Conservation (phyloP, 2,888 invertebrate genomes). For the Netelia melanura region DNA sequence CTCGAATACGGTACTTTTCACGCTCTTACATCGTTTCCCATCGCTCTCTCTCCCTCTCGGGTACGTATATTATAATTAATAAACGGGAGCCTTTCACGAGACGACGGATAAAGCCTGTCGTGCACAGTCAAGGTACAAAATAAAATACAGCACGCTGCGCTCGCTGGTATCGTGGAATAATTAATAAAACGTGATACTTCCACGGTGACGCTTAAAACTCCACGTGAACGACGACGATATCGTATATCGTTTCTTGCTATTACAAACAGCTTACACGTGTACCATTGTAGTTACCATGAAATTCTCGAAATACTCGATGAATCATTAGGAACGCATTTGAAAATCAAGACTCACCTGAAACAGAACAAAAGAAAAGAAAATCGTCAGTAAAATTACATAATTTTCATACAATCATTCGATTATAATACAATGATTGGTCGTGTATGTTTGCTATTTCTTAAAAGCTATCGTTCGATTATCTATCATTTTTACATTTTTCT, state of each 20-base stretch:
- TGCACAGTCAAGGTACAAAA: slow-evolving; percentile 15
- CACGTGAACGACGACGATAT: slow-evolving; percentile 34
- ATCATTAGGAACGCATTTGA: slow-evolving; percentile 20
- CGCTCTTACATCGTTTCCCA: slow-evolving; percentile 53
- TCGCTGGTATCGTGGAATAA: slow-evolving; percentile 46
- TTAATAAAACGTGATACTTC: slow-evolving; percentile 64
- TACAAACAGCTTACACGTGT: neutral
- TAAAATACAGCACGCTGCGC: slow-evolving; percentile 42
- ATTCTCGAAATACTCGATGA: neutral
- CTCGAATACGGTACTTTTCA: slow-evolving; percentile 68
- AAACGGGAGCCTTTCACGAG: slow-evolving; percentile 63
- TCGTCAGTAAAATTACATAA: neutral
- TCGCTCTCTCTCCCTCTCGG: slow-evolving; percentile 43
- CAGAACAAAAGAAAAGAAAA: slow-evolving; percentile 57
- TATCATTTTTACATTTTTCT: too few relatives aligned
- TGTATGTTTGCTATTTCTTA: too few relatives aligned
- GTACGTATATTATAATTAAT: slow-evolving; percentile 67
- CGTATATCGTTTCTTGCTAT: slow-evolving; percentile 9
- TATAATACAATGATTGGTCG: too few relatives aligned
- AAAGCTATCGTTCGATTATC: too few relatives aligned
- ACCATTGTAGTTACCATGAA: slow-evolving; percentile 17
- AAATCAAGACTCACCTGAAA: slow-evolving; percentile 68
- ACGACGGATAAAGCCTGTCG: slow-evolving; percentile 51
- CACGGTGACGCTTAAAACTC: slow-evolving; percentile 54
- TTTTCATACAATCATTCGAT: too few relatives aligned